Conservation (phyloP, 1,140 invertebrate genomes). For the Oryctes rhinoceros region DNA sequence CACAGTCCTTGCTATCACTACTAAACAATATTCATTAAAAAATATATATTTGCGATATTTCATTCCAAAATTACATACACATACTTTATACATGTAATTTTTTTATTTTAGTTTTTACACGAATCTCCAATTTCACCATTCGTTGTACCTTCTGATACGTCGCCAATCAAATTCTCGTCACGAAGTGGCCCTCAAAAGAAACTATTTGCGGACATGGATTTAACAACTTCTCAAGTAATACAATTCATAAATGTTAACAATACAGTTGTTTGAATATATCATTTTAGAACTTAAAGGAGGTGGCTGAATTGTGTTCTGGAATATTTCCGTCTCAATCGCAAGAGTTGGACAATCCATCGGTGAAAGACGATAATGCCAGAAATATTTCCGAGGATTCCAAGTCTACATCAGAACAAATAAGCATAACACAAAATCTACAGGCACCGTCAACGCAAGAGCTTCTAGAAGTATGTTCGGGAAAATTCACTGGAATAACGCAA, state of each 20-base stretch:
- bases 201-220: conserved; percentile 38
- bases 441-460: conserved; percentile 54
- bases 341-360: conserved; percentile 45
- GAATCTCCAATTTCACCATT: conserved; percentile 41
- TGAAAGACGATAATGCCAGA: conserved; percentile 6
- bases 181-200: conserved; percentile 25
- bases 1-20: too few species aligned
- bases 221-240: conserved; percentile 19
- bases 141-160: conserved; percentile 26
- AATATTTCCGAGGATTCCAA: too few species aligned
- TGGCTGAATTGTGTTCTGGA: conserved; percentile 65
- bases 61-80: too few species aligned
- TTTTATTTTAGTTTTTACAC: conserved; percentile 43
- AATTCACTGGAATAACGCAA: conserved; percentile 50
- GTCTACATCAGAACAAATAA: not conserved
- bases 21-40: too few species aligned
- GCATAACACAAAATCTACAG: not conserved
- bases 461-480: conserved; percentile 57
- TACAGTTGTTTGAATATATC: not conserved
- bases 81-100: not conserved
- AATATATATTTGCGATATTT: too few species aligned
- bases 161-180: not conserved
- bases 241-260: not conserved
- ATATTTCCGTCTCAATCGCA: conserved; percentile 56
- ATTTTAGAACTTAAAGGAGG: conserved; percentile 61